These are phyloP conservation scores for Macaria liturata DNA, from an alignment of 2,888 invertebrate species.

Conservation along the genomic window DNA sequence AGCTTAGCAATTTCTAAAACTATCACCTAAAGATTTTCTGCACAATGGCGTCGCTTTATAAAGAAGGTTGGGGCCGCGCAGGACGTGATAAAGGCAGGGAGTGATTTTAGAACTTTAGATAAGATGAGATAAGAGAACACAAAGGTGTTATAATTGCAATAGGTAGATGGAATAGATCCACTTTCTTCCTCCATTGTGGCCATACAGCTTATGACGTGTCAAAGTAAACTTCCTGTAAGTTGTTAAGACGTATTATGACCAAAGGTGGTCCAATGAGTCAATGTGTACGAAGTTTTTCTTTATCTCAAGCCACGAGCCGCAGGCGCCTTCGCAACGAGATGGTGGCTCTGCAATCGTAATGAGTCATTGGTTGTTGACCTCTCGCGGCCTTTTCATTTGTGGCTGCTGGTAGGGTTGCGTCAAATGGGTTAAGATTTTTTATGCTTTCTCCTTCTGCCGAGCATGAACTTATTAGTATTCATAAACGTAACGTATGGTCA, in stretches of 20 bases:
- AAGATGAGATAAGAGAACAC: not conserved
- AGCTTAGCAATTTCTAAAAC: not conserved
- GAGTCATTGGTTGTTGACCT: constrained; percentile 63
- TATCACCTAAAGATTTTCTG: too few relatives aligned
- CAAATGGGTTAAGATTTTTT: constrained; percentile 38
- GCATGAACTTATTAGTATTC: too few relatives aligned
- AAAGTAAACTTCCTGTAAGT: constrained; percentile 7
- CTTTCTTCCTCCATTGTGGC: constrained; percentile 4
- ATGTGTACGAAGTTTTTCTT: constrained; percentile 39
- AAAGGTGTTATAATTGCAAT: too few relatives aligned
- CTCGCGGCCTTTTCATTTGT: constrained; percentile 43
- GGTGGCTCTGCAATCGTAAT: constrained; percentile 46
- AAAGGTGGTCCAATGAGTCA: constrained; percentile 24
- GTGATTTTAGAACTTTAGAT: too few relatives aligned
- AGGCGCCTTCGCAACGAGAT: constrained; percentile 46
- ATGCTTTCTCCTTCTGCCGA: constrained; percentile 15
- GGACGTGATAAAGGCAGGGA: too few relatives aligned
- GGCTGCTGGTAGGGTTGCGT: constrained; percentile 29
- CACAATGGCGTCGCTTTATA: too few relatives aligned
- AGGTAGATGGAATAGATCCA: not conserved
- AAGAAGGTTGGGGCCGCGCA: too few relatives aligned
- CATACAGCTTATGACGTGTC: constrained; percentile 1
- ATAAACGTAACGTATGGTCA: too few relatives aligned
- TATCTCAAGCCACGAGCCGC: constrained; percentile 36
- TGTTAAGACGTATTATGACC: constrained; percentile 10